A percentile compares a stretch with the other conserved stretches of the same genome.
These are phyloP conservation scores for Dendronephthya gigantea DNA, from an alignment of 64 coral and sea anemone species.

Conservation along the genomic window DNA sequence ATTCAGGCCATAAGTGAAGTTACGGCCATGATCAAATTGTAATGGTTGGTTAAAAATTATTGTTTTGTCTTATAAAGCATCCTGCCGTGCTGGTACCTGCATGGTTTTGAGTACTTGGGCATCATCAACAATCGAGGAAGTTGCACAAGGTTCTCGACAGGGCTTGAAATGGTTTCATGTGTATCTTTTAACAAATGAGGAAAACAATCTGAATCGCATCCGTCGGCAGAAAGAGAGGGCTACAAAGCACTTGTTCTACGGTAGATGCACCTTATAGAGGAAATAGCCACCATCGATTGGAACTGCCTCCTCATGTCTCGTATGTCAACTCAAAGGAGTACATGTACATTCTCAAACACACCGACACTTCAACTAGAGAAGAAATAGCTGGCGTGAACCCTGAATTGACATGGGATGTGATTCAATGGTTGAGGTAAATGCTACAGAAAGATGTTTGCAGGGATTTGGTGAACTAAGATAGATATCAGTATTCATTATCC, in stretches of 20 bases:
- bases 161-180: slow-evolving; percentile 45
- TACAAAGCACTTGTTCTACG: slow-evolving; percentile 59
- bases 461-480: too few relatives aligned
- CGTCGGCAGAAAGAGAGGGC: slow-evolving; percentile 41
- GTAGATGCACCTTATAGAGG: slow-evolving; percentile 36
- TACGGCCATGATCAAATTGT: neutral
- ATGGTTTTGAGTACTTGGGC: slow-evolving; percentile 33
- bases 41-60: neutral
- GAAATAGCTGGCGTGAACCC: neutral
- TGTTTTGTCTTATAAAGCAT: slow-evolving; percentile 15
- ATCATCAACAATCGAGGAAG: slow-evolving; percentile 48
- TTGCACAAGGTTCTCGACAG: slow-evolving; percentile 21
- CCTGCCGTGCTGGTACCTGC: slow-evolving; percentile 19
- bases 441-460: too few relatives aligned
- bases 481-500: too few relatives aligned
- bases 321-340: neutral
- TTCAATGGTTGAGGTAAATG: neutral
- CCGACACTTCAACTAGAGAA: neutral
- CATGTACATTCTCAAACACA: neutral
- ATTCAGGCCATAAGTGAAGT: too few relatives aligned
- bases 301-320: neutral
- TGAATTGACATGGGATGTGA: neutral
- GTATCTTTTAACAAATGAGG: slow-evolving; percentile 23
- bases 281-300: neutral
- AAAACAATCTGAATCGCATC: slow-evolving; percentile 23